Evolutionary conservation across 1,140 invertebrate species (phyloP), one percentile per base, ranked within the genome.

Genomic region (Oryzaephilus surinamensis): DNA sequence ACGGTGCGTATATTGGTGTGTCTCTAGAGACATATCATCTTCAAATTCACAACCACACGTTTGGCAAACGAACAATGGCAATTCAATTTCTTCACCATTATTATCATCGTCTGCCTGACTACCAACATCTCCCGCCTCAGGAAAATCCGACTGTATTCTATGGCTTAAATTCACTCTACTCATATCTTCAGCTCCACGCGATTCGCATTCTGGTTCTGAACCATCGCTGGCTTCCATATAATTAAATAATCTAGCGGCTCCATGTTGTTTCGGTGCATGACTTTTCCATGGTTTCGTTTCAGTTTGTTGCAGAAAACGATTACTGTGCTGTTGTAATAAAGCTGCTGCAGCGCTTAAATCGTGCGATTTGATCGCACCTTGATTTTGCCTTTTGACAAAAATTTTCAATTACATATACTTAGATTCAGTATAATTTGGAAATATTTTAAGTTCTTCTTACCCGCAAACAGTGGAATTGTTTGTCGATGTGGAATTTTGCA

Each of bases 131-230:
- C 62, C 62, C 62, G 64, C 64, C 50, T 65, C 60, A 64, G 54
- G 62, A 64, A 64, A 66, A 64, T 64, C 64, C 62, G 60, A 60
- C 45, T 62, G 23, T 72, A 77, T 58, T 85, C 85, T 47, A 79
- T 87, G 52, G 76, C 4, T 78, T 69, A 62, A 84, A 78, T 58
- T 87, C 79, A 60, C 81, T 76, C 17, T 78, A 69, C 50, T 80
- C 78, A 52, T 82, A 38, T 84, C 82, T 50, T 85, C 82, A 46
- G 79, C 80, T 1, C 77, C 79, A 32, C 72, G 40, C 11, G 53
- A 51, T 11, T 62, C 60, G 30, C 43, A 46, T 41, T 62, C 60
- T 17, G 55, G 66, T 41, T 68, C 69, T 2, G 71, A 73, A 13
- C 68, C 68, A 60, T 73, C 72, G 19, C 67, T 71, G 10, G 70